Evolutionary conservation across 2,113 vertebrate genomes (phyloP), one percentile per base, ranked within the genome.

Genomic region (Rostratula benghalensis): DNA sequence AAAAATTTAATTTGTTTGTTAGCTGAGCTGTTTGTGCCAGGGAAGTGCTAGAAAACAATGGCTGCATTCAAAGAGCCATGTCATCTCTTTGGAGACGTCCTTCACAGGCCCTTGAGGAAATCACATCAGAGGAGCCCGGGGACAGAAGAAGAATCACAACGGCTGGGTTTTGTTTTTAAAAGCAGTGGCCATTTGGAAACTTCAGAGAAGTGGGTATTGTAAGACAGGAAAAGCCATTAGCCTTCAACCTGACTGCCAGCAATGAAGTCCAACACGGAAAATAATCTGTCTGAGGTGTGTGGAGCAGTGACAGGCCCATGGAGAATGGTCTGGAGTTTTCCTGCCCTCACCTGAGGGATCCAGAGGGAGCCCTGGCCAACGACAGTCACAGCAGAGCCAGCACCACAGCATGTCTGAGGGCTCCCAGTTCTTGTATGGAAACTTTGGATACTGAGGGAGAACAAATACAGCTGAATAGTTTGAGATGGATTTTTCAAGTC

Each of bases 1-100:
- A 46, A 84, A 96, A 89, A 64, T 82, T 94, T 91, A 94, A 95
- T 78, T 67, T 91, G 65, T 89, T 92, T 92, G 83, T 90, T 93
- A 83, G 88, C 78, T 21, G 45, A 84, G 39, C 73, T 78, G 78
- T 43, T 79, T 77, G 83, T 89, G 91, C 79, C 85, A 35, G 69
- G 67, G 53, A 89, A 87, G 70, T 0, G 11, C 82, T 59, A 10
- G 35, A 51, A 46, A 80, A 61, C 65, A 46, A 61, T 4, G 82
- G 81, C 4, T 71, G 63, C 15, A 11, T 35, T 69, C 83, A 19
- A 25, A 67, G 35, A 68, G 53, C 76, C 23, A 2, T 6, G 33
- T 48, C 81, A 35, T 4, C 60, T 41, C 78, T 75, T 21, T 48
- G 56, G 94, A 57, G 56, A 48, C 0, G 9, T 61, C 82, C 90